Percentiles rank a stretch among this genome's conserved stretches.
phyloP scores from a whole-genome alignment of 1,140 invertebrate species.

The Papilio dardanus region DNA sequence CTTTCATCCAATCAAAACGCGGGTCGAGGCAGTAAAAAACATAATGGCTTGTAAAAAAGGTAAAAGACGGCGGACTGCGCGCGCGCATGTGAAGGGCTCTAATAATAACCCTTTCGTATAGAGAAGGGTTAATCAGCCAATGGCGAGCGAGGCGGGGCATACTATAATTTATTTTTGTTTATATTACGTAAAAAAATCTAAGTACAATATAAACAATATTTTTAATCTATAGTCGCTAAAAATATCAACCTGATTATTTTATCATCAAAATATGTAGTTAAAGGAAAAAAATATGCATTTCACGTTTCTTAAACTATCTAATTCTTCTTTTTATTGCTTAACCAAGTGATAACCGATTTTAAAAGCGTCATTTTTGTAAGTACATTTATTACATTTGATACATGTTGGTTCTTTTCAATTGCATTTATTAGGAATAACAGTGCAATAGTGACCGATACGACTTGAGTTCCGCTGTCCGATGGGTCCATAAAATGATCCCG shows the following conservation, averaged over 20 bases:
- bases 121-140: constrained; percentile 74
- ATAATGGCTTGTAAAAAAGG: constrained; percentile 68
- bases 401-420: constrained; percentile 8
- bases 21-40: constrained; percentile 57
- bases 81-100: constrained; percentile 55
- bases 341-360: too few species aligned
- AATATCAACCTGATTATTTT: too few species aligned
- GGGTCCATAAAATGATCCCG: constrained; percentile 71
- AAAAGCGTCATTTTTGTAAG: too few species aligned
- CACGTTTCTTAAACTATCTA: too few species aligned
- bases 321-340: too few species aligned
- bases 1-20: constrained; percentile 75
- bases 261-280: too few species aligned
- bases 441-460: constrained; percentile 32
- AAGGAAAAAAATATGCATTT: too few species aligned
- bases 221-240: background rate
- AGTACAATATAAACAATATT: background rate
- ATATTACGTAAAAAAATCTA: background rate
- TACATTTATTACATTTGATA: too few species aligned
- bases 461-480: constrained; percentile 2
- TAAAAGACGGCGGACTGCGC: constrained; percentile 72
- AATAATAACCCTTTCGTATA: constrained; percentile 78
- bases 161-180: constrained; percentile 32
- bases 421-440: background rate
- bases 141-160: constrained; percentile 65